Evolutionary conservation across 2,888 invertebrate species (phyloP).

Genomic region (Netelia fuscicornis): DNA sequence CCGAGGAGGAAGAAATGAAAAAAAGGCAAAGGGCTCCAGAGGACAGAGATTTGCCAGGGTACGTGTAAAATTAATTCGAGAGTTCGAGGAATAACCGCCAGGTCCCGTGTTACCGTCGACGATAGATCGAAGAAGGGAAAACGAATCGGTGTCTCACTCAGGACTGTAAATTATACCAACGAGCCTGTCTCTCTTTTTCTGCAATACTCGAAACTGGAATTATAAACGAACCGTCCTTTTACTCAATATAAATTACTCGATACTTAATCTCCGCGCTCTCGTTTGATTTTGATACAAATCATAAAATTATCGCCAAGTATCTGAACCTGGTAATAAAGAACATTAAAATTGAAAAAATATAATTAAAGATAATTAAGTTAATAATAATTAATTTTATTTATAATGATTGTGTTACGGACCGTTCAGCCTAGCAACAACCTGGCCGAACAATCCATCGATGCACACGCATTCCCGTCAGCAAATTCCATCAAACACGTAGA

Average conservation of each 20-base stretch:
- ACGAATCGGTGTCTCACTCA: slow-evolving; percentile 11
- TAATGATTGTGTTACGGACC: no score
- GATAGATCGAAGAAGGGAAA: background rate
- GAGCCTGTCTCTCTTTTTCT: background rate
- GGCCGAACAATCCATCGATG: no score
- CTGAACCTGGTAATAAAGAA: background rate
- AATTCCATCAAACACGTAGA: no score
- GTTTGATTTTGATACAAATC: slow-evolving; percentile 10
- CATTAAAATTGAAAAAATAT: background rate
- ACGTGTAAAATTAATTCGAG: slow-evolving; percentile 65
- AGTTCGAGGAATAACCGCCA: slow-evolving; percentile 46
- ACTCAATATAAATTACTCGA: background rate
- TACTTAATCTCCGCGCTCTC: background rate
- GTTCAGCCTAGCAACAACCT: no score
- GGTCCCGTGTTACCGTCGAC: slow-evolving; percentile 10
- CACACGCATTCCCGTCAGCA: no score
- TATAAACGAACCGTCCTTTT: slow-evolving; percentile 41
- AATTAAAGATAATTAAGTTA: background rate
- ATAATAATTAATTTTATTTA: background rate
- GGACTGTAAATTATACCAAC: slow-evolving; percentile 45
- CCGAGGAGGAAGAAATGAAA: slow-evolving; percentile 16
- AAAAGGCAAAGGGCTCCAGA: slow-evolving; percentile 25
- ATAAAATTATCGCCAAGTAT: background rate
- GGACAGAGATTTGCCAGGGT: slow-evolving; percentile 40
- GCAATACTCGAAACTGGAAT: slow-evolving; percentile 13